Evolutionary conservation across 2,888 invertebrate species (phyloP).

Genomic region (Calephelis perditalis): DNA sequence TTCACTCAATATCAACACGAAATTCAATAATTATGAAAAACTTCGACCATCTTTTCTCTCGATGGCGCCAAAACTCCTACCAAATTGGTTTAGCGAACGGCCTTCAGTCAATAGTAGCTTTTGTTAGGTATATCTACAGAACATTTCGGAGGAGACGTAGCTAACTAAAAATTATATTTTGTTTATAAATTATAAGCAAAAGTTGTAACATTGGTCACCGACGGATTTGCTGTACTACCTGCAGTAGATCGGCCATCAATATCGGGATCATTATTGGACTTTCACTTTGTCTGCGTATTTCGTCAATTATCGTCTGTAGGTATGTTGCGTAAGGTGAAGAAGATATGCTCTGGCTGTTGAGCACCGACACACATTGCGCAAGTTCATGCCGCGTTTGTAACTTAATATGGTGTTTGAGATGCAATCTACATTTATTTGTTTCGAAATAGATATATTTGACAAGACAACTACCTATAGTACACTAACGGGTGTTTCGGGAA

Average conservation of each 20-base stretch:
- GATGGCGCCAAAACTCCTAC: too few species aligned
- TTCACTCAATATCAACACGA: too few species aligned
- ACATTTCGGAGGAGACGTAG: too few species aligned
- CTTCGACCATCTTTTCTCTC: too few species aligned
- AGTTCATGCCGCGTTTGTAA: slow-evolving; percentile 1
- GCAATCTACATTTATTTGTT: slow-evolving; percentile 1
- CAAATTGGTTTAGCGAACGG: too few species aligned
- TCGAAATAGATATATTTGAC: neutral
- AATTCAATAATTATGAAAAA: too few species aligned
- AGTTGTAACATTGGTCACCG: neutral
- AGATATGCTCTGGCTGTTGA: slow-evolving; percentile 11
- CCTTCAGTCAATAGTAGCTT: too few species aligned
- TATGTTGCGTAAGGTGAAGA: slow-evolving; percentile 11
- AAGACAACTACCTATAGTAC: too few species aligned
- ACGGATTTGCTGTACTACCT: neutral
- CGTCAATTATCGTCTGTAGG: slow-evolving; percentile 10
- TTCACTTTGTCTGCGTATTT: slow-evolving; percentile 9
- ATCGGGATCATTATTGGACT: slow-evolving; percentile 10
- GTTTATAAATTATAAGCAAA: neutral
- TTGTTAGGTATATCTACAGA: too few species aligned
- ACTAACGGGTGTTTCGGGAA: too few species aligned
- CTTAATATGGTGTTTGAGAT: slow-evolving; percentile 1
- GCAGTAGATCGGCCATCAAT: neutral
- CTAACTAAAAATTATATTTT: too few species aligned
- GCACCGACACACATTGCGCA: slow-evolving; percentile 1